Evolutionary conservation across 2,888 invertebrate genomes (phyloP), one percentile per base, ranked within the genome.

Genomic region (Hypena proboscidalis): DNA sequence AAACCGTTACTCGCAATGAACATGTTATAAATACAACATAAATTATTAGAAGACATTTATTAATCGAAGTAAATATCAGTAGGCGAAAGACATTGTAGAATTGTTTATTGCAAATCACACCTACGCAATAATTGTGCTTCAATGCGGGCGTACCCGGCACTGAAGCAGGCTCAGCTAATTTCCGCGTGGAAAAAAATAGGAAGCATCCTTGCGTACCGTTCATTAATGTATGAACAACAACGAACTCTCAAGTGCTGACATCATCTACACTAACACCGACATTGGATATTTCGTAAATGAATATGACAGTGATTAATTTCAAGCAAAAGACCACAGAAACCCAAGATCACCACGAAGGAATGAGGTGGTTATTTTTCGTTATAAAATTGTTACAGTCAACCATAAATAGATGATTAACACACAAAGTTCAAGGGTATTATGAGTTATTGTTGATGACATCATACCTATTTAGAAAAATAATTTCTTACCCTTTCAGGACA

Each of bases 401-500:
- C 29, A 20, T 47, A 20, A 39, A 42, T 22, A 30, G 22, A 11
- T 42, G 38, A 36, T 53, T 43, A 40, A 40, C 9, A 37, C 23
- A 22, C 26, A 41, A 47, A 21, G 44, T 39, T 40, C 50, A 55
- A 49, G 57, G 47, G 54, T 55, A 52, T 38, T 41, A 39, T 48
- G 46, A 44, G 35, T 36, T 38, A 47, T 43, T 15, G 25, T 36
- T 62, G 51, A 38, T 67, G 59, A 69, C 57, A 62, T 62, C 54
- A 60, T 52, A 22, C 23, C 25, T 19, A 39, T 33, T 39, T 11
- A 22, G 21, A 4, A 13, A 23, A 30, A 38, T 22, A 38, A 38
- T 36, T 22, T 35, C 34, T 45, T 79, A 89, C 89, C 82, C 94
- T 94, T 72, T 95, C 95, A 0, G 95, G 93, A 38, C 90, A 87